Percentiles rank a stretch among this genome's conserved stretches.
phyloP scores from a whole-genome alignment of 2,113 vertebrate species.

The Eublepharis macularius region DNA sequence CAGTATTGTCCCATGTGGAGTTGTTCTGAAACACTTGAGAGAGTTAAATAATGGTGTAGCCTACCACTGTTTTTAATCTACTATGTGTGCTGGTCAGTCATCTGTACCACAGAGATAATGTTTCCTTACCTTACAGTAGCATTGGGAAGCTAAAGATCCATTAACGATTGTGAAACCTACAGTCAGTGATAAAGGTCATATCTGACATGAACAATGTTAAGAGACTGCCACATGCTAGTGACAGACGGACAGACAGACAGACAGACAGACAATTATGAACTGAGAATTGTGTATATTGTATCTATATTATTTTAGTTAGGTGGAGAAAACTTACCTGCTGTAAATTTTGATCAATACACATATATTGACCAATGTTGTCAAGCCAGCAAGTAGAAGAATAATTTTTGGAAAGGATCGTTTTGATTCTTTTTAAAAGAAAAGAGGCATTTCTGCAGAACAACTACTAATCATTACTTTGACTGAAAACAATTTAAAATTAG shows the following conservation, averaged over 20 bases:
- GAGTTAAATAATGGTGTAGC: background rate
- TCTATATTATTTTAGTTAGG: background rate
- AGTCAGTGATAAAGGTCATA: slow-evolving; percentile 12
- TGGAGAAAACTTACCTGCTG: background rate
- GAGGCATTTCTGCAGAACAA: slow-evolving; percentile 33
- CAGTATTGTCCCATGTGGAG: background rate
- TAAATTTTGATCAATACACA: background rate
- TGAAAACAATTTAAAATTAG: background rate
- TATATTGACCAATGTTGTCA: background rate
- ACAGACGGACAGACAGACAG: background rate
- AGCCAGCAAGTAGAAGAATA: background rate
- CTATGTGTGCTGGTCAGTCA: background rate
- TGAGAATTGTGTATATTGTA: background rate
- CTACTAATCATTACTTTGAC: slow-evolving; percentile 32
- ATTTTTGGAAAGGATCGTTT: background rate
- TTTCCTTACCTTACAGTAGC: slow-evolving; percentile 12
- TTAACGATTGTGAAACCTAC: slow-evolving; percentile 8
- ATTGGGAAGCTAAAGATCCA: slow-evolving; percentile 15
- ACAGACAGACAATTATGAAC: background rate
- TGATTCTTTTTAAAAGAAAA: background rate
- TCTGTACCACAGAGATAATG: slow-evolving; percentile 29
- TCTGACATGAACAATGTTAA: background rate
- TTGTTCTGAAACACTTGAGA: background rate
- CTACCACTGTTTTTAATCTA: slow-evolving; percentile 25
- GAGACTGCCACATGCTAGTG: background rate